Percentiles rank a stretch among this genome's conserved stretches.
Conservation (phyloP, 2,888 invertebrate genomes). For the Ophion costatus region DNA sequence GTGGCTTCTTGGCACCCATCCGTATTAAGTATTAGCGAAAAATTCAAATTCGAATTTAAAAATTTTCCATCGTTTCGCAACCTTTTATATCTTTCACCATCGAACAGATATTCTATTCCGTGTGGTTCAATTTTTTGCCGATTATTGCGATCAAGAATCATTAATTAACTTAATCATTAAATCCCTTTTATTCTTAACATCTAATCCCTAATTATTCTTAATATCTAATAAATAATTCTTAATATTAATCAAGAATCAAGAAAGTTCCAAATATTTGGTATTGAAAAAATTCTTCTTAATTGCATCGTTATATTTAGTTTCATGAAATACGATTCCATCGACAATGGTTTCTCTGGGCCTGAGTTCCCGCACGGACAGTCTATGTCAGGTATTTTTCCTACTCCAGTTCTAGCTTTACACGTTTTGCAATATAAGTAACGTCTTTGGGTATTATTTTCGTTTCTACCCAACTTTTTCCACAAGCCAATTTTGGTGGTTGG, state of each 20-base stretch:
- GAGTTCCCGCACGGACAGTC: conserved; percentile 32
- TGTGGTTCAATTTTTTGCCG: conserved; percentile 29
- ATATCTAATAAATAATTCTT: too few species aligned
- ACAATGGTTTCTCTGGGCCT: conserved; percentile 24
- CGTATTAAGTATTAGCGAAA: conserved; percentile 50
- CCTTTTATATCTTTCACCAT: conserved; percentile 44
- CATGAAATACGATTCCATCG: conserved; percentile 35
- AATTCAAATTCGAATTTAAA: conserved; percentile 43
- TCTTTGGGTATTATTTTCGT: conserved; percentile 31
- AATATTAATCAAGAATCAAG: too few species aligned
- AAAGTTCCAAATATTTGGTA: conserved; percentile 38
- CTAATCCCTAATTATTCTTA: too few species aligned
- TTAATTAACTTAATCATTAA: too few species aligned
- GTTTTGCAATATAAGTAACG: conserved; percentile 43
- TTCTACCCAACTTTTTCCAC: conserved; percentile 38
- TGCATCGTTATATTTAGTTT: conserved; percentile 22
- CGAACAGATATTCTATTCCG: conserved; percentile 54
- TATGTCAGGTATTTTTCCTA: conserved; percentile 11
- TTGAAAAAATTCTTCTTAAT: conserved; percentile 30
- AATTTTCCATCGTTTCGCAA: conserved; percentile 34
- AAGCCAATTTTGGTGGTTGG: conserved; percentile 34
- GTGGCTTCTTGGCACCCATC: conserved; percentile 52
- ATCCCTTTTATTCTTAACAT: too few species aligned
- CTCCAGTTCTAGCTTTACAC: conserved; percentile 16
- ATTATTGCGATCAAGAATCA: conserved; percentile 21